Percentiles rank a stretch among this genome's conserved stretches.
phyloP scores from a whole-genome alignment of 2,113 vertebrate species.

The Sorex fumeus region DNA sequence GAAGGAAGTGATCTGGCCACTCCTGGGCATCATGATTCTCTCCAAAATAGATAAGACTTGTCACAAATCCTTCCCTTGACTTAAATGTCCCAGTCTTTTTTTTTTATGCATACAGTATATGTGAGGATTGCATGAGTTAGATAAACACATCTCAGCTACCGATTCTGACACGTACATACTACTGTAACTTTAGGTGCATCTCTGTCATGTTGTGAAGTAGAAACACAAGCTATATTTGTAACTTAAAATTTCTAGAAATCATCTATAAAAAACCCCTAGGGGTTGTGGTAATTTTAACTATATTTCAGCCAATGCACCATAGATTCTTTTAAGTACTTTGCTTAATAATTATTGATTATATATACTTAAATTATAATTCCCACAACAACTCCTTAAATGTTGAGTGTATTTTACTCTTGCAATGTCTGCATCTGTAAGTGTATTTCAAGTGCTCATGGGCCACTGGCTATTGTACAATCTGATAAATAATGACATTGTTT shows the following conservation, averaged over 20 bases:
- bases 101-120: too few relatives aligned
- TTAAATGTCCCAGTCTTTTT: background rate
- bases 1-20: background rate
- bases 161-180: background rate
- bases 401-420: background rate
- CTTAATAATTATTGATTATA: background rate
- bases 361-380: background rate
- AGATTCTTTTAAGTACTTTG: background rate
- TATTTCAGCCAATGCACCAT: background rate
- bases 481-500: too few relatives aligned
- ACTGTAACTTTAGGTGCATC: background rate
- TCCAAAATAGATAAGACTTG: background rate
- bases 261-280: background rate
- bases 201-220: background rate
- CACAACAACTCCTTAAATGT: background rate
- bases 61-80: background rate
- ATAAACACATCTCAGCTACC: background rate
- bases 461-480: background rate
- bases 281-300: background rate
- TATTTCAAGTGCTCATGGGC: background rate
- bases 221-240: background rate
- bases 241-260: constrained; percentile 14
- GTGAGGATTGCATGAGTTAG: background rate
- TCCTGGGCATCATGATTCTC: background rate
- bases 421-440: background rate